phyloP scores from a whole-genome alignment of 2,888 invertebrate species.

The Lepidonotus clava region DNA sequence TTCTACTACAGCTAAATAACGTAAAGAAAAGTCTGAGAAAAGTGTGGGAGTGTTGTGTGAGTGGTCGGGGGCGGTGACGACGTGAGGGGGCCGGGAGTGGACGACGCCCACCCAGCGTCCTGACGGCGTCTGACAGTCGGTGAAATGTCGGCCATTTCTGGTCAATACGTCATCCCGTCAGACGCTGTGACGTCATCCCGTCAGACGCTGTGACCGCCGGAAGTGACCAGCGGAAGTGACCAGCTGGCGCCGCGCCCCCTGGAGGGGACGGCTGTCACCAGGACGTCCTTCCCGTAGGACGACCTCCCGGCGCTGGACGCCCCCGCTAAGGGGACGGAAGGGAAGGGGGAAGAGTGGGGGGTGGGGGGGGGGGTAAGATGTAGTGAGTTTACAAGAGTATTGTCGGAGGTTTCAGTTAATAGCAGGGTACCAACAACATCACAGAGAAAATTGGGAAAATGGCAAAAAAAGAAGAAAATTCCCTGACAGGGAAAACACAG shows the following conservation, averaged over 20 bases:
- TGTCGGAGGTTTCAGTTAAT: no score
- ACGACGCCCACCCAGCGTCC: background rate
- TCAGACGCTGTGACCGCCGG: slow-evolving; percentile 39
- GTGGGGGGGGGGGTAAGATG: background rate
- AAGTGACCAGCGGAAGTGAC: slow-evolving; percentile 44
- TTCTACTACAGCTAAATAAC: no score
- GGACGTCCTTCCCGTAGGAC: slow-evolving; percentile 5
- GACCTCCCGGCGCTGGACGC: no score
- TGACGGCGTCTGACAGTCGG: background rate
- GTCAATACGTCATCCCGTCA: slow-evolving; percentile 35
- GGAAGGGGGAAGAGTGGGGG: background rate
- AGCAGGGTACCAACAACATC: no score
- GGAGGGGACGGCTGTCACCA: background rate
- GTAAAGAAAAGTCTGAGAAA: no score
- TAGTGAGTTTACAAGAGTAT: no score
- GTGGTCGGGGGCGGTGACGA: background rate
- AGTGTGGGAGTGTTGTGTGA: background rate
- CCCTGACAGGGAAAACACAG: no score
- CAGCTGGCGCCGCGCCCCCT: slow-evolving; percentile 39
- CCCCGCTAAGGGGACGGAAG: background rate
- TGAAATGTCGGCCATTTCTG: slow-evolving; percentile 44
- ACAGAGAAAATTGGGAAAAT: no score
- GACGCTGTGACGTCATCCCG: slow-evolving; percentile 35
- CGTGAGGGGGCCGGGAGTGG: background rate
- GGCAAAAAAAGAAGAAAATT: no score